A percentile compares a stretch with the other conserved stretches of the same genome.
phyloP scores from a whole-genome alignment of 2,113 vertebrate genomes.

The Lophotis ruficrista region DNA sequence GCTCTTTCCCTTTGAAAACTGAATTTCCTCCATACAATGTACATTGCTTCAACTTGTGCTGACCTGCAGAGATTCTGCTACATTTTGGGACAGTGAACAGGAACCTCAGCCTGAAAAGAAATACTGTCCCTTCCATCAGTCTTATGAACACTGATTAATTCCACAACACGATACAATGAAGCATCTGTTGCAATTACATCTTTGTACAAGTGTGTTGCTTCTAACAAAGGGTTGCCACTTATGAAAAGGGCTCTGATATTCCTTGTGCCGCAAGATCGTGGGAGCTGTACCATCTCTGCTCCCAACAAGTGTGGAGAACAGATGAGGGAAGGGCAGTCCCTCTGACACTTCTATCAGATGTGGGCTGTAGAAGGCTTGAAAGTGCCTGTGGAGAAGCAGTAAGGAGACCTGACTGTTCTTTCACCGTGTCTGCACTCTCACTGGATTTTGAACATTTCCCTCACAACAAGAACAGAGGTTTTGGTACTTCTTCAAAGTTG shows the following conservation, averaged over 20 bases:
- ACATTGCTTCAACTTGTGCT: background rate
- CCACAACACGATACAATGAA: background rate
- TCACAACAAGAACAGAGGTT: background rate
- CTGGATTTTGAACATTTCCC: background rate
- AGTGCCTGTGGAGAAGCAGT: background rate
- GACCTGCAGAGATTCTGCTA: background rate
- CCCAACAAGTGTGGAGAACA: background rate
- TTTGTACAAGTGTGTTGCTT: background rate
- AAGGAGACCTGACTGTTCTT: background rate
- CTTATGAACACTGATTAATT: background rate
- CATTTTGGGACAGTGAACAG: background rate
- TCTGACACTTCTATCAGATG: fast-evolving
- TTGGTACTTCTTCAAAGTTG: background rate
- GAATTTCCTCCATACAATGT: background rate
- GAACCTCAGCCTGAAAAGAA: background rate
- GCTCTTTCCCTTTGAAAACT: background rate
- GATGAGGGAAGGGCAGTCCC: background rate
- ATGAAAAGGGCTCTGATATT: background rate
- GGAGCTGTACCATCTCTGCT: background rate
- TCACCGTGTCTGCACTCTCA: background rate
- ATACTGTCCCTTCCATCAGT: background rate
- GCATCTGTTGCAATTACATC: background rate
- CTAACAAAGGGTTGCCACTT: fast-evolving
- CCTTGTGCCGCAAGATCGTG: background rate
- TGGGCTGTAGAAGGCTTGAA: background rate